These are phyloP conservation scores for Sturnus vulgaris DNA, from an alignment of 2,113 vertebrate species.

Conservation along the genomic window DNA sequence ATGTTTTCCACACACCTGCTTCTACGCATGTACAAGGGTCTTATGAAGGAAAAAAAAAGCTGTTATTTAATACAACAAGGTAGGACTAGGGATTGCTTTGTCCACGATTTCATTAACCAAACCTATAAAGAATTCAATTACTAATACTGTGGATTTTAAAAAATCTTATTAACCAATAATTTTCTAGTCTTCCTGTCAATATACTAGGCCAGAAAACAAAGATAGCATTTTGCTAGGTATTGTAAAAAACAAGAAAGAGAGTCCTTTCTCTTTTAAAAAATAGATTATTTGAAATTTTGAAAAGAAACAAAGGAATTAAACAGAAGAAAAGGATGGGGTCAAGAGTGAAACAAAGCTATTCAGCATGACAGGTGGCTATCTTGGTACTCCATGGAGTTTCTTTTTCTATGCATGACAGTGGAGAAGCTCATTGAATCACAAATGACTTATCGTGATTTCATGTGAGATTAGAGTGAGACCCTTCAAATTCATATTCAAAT, in stretches of 20 bases:
- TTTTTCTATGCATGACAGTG: neutral
- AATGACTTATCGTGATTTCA: neutral
- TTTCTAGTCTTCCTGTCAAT: neutral
- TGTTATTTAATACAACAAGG: neutral
- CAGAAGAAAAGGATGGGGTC: neutral
- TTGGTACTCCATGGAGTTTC: neutral
- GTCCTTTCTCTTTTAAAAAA: neutral
- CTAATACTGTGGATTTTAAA: neutral
- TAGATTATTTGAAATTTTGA: neutral
- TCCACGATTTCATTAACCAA: neutral
- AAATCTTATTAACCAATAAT: neutral
- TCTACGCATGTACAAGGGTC: neutral
- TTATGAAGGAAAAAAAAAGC: neutral
- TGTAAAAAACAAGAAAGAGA: neutral
- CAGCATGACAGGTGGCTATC: neutral
- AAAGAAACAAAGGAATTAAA: neutral
- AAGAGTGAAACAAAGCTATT: neutral
- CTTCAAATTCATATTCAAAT: neutral
- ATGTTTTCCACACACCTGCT: neutral
- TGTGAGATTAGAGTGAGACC: neutral
- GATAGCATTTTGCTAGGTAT: neutral
- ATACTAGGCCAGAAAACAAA: neutral
- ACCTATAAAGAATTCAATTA: neutral
- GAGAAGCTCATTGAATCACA: neutral
- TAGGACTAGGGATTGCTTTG: neutral